Base-by-base conservation (phyloP, 2,888 invertebrate species). In the Caenorhabditis sp. region DNA sequence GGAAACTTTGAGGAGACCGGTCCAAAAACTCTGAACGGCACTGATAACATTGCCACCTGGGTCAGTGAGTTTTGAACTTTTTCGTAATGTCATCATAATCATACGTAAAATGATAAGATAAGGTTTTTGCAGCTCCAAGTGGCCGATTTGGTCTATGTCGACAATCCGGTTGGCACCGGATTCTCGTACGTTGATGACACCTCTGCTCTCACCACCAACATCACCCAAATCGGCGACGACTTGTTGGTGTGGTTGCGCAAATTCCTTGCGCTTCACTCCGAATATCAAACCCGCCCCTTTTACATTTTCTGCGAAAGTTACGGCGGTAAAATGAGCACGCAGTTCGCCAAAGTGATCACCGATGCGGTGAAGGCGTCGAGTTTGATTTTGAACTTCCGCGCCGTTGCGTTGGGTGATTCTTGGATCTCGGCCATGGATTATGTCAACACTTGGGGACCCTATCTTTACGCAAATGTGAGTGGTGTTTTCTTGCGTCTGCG, bases 271-370 rank as follows among this genome's bases (percentile, higher is more conserved):
- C 51, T 89, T 17, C 90, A 92, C 85, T 91, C 93, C 0, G 91
- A 92, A 83, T 94, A 94, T 85, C 91, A 91, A 87, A 90, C 89
- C 12, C 91, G 92, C 0, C 93, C 94, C 0, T 90, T 94, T 43
- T 95, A 94, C 87, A 93, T 95, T 72, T 93, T 93, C 84, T 93
- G 93, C 26, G 94, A 95, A 88, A 94, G 94, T 0, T 95, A 95
- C 88, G 95, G 95, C 21, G 95, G 95, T 1, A 95, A 95, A 90
- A 95, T 95, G 94, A 93, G 93, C 0, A 92, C 93, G 0, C 93
- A 93, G 84, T 94, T 95, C 88, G 93, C 92, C 10, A 88, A 89
- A 54, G 86, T 86, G 27, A 84, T 91, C 37, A 83, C 88, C 66
- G 86, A 89, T 84, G 92, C 92, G n/a, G 91, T 93, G 81, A 86